A percentile compares a stretch with the other conserved stretches of the same genome.
Conservation (phyloP, 2,797 vertebrate genomes). For the Spinibarbus caldwelli region DNA sequence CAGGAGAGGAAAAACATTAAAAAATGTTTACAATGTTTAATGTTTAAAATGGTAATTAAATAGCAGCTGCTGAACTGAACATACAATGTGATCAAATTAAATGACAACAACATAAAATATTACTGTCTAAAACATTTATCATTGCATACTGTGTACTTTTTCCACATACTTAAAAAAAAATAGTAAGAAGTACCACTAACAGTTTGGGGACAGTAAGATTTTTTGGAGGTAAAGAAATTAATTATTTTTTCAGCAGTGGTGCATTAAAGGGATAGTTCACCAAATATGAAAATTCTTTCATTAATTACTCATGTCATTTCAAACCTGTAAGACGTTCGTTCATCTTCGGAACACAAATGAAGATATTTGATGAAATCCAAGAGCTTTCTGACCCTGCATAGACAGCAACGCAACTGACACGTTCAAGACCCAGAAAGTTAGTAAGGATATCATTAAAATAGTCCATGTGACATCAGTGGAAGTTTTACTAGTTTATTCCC, state of each 20-base stretch:
- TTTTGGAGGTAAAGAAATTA: background rate
- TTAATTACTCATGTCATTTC: background rate
- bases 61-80: background rate
- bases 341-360: background rate
- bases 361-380: background rate
- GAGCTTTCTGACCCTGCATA: background rate
- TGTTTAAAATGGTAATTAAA: background rate
- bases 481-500: background rate
- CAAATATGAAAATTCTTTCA: background rate
- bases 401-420: background rate
- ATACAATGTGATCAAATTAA: background rate
- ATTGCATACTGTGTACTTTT: background rate
- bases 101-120: background rate
- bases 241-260: background rate
- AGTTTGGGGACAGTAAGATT: background rate
- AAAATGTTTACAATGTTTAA: background rate
- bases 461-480: background rate
- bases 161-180: background rate
- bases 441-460: background rate
- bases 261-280: background rate
- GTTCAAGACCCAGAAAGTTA: background rate
- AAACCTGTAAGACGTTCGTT: background rate
- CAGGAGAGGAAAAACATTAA: background rate
- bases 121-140: background rate
- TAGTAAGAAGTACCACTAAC: background rate